phyloP scores from a whole-genome alignment of 1,140 invertebrate genomes.

The Parapsyche elsis region DNA sequence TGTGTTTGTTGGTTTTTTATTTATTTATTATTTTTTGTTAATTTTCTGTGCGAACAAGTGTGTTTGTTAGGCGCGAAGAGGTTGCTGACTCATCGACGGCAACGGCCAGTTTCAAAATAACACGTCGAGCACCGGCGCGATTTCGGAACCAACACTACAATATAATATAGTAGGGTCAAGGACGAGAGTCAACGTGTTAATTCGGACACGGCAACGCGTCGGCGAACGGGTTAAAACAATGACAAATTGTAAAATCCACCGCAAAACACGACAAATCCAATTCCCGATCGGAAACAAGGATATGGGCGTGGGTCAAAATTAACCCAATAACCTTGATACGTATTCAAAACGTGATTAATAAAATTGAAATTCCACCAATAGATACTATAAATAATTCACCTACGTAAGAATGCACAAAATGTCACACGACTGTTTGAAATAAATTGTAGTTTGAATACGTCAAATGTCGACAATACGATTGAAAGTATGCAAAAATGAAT shows the following conservation, averaged over 20 bases:
- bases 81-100: conserved; percentile 10
- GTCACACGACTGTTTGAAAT: no score
- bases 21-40: background rate
- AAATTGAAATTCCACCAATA: no score
- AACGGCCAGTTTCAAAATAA: conserved; percentile 8
- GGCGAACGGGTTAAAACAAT: no score
- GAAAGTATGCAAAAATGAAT: no score
- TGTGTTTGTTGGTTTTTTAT: background rate
- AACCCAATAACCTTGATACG: background rate
- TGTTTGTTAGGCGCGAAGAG: conserved; percentile 12
- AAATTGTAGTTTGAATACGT: no score
- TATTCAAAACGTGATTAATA: no score
- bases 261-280: background rate
- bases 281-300: background rate
- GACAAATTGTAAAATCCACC: no score
- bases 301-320: background rate
- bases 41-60: background rate
- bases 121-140: background rate
- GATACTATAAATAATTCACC: no score
- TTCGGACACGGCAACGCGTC: background rate
- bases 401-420: no score
- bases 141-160: background rate
- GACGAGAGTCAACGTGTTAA: background rate
- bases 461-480: no score
- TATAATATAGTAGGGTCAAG: no score